Evolutionary conservation across 2,113 vertebrate genomes (phyloP).

Genomic region (Propithecus coquereli): DNA sequence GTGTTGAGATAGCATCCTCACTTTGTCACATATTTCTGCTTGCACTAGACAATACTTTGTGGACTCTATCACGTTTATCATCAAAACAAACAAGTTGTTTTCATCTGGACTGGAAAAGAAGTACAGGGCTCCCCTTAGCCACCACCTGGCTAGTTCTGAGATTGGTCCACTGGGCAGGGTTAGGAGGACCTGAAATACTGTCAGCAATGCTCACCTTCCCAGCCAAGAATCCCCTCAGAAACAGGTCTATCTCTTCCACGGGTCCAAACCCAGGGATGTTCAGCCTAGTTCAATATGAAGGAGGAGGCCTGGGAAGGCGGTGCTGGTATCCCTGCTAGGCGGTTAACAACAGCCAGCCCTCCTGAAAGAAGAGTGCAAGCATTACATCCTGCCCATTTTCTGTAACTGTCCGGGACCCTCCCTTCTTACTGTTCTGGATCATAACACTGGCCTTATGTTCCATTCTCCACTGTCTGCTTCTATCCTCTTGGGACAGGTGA

Average conservation of each 20-base stretch:
- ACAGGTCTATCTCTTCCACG: not conserved
- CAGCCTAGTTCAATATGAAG: not conserved
- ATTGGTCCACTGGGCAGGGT: not conserved
- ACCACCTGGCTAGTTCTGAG: not conserved
- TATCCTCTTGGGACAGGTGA: not conserved
- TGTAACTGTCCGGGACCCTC: not conserved
- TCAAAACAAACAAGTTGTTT: not conserved
- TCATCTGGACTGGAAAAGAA: not conserved
- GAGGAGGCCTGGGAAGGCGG: not conserved
- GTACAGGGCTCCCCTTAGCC: not conserved
- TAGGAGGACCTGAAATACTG: not conserved
- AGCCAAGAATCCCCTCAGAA: not conserved
- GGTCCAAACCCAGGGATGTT: not conserved
- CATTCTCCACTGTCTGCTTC: not conserved
- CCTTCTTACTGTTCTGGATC: not conserved
- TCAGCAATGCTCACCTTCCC: not conserved
- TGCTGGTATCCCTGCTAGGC: not conserved
- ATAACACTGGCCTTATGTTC: not conserved
- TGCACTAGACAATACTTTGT: not conserved
- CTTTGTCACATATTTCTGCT: not conserved
- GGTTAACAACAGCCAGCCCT: not conserved
- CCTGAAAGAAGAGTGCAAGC: not conserved
- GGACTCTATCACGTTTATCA: not conserved
- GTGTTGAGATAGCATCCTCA: not conserved
- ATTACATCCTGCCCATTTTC: not conserved